Evolutionary conservation across 2,113 vertebrate species (phyloP).

Genomic region (Girardinichthys multiradiatus): DNA sequence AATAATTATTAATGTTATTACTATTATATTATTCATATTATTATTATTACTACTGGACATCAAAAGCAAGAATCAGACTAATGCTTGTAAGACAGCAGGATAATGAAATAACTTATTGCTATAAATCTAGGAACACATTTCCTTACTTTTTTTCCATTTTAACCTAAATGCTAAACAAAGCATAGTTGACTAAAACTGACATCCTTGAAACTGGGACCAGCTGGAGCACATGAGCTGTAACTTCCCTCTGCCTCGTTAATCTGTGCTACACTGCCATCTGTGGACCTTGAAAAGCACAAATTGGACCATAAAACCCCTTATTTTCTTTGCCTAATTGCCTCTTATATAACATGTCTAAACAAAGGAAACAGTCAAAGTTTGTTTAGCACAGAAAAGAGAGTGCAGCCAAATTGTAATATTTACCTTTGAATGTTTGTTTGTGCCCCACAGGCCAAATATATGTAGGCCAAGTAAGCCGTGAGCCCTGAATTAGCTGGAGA

Average conservation of each 20-base stretch:
- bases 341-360: slow-evolving; percentile 46
- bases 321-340: slow-evolving; percentile 23
- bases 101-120: background rate
- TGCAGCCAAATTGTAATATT: slow-evolving; percentile 53
- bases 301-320: background rate
- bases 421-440: slow-evolving; percentile 48
- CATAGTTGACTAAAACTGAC: slow-evolving; percentile 6
- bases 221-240: background rate
- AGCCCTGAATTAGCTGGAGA: slow-evolving; percentile 43
- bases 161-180: background rate
- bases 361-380: slow-evolving; percentile 46
- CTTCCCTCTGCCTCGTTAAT: background rate
- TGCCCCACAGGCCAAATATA: slow-evolving; percentile 34
- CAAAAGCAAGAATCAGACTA: slow-evolving; percentile 5
- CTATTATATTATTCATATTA: background rate
- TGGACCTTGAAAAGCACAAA: slow-evolving; percentile 18
- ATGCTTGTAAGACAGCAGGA: background rate
- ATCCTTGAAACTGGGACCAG: slow-evolving; percentile 14
- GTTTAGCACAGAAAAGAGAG: slow-evolving; percentile 49
- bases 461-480: slow-evolving; percentile 39
- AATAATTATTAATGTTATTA: slow-evolving; percentile 12
- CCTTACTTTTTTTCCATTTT: background rate
- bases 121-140: background rate
- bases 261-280: slow-evolving; percentile 68
- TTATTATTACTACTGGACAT: slow-evolving; percentile 17